Percentiles rank a stretch among this genome's conserved stretches.
phyloP scores from a whole-genome alignment of 2,113 vertebrate genomes.

The Phainopepla nitens region DNA sequence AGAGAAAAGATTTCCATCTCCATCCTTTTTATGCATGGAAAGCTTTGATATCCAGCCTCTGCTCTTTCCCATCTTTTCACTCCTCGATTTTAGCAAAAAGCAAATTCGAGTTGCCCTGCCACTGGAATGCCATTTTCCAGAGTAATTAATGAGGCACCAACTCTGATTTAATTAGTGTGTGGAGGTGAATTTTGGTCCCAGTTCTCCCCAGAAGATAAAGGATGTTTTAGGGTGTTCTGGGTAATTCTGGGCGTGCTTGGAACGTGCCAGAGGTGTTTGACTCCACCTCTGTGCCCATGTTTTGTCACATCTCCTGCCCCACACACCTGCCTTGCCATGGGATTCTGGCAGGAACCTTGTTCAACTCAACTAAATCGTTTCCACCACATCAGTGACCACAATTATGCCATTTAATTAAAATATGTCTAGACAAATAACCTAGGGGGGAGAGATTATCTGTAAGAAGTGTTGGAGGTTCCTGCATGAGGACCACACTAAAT shows the following conservation, averaged over 20 bases:
- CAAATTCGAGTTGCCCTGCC: neutral
- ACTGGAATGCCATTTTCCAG: neutral
- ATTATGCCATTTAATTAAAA: slow-evolving; percentile 10
- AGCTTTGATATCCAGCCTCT: neutral
- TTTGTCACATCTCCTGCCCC: neutral
- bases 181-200: neutral
- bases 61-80: neutral
- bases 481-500: neutral
- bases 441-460: neutral
- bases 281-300: neutral
- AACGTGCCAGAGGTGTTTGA: neutral
- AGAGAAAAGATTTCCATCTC: neutral
- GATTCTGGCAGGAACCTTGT: neutral
- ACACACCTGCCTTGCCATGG: rapidly evolving
- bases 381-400: slow-evolving; percentile 22
- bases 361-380: neutral
- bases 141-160: neutral
- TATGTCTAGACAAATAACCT: slow-evolving; percentile 52
- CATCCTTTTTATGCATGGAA: neutral
- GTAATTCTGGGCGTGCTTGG: neutral
- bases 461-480: neutral
- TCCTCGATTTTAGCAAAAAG: neutral
- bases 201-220: too few species aligned
- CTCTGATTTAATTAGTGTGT: neutral
- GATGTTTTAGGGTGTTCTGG: neutral